Conservation (phyloP, 2,888 invertebrate species). For the Amiota communis region DNA sequence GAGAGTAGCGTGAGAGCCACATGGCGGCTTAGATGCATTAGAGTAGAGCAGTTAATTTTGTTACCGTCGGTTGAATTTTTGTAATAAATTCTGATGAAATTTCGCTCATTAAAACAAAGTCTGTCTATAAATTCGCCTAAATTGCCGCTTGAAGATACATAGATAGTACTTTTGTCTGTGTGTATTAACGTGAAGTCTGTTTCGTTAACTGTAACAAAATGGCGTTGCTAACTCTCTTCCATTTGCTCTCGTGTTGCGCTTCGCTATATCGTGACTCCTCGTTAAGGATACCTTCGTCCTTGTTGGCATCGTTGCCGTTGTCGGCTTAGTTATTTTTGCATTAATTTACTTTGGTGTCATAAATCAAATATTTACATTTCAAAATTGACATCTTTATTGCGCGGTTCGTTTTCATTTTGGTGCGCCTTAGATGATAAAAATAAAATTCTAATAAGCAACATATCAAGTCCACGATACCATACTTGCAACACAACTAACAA, state of each 20-base stretch:
- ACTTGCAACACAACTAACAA: conserved; percentile 40
- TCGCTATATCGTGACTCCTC: conserved; percentile 6
- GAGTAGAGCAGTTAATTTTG: too few relatives aligned
- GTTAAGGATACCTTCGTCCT: not conserved
- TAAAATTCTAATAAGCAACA: conserved; percentile 15
- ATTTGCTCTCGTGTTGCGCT: not conserved
- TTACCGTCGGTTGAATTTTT: too few relatives aligned
- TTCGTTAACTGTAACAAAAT: not conserved
- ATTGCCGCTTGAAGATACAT: too few relatives aligned
- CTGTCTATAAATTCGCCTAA: too few relatives aligned
- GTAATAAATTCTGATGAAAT: too few relatives aligned
- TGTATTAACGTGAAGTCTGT: not conserved
- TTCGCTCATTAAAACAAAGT: too few relatives aligned
- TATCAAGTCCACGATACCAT: conserved; percentile 37
- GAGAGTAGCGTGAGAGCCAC: too few relatives aligned
- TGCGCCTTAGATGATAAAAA: conserved; percentile 11
- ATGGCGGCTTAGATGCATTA: too few relatives aligned
- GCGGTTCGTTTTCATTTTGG: conserved; percentile 52
- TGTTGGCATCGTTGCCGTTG: conserved; percentile 7
- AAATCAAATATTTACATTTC: conserved; percentile 71
- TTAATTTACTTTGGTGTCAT: conserved; percentile 66
- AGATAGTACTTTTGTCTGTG: too few relatives aligned
- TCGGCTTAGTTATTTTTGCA: conserved; percentile 50
- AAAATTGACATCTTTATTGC: conserved; percentile 68
- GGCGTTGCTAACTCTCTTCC: not conserved